Evolutionary conservation across 1,140 invertebrate species (phyloP), one percentile per base, ranked within the genome.

Genomic region (Gonioctena quinquepunctata): DNA sequence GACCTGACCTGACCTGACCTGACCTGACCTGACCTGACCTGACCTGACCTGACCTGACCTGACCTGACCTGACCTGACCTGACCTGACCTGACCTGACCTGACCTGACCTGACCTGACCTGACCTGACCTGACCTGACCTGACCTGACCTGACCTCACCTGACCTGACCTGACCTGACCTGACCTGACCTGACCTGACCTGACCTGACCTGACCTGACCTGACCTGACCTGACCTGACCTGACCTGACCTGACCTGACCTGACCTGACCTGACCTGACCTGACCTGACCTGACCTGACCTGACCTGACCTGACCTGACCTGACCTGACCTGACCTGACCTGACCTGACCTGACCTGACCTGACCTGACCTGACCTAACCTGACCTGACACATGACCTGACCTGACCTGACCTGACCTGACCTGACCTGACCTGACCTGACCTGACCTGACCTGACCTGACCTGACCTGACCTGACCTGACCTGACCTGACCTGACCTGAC

Each of bases 331-430:
- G 25, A 59, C 56, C 56, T 59, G 25, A 59, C 21, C 56, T 59
- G 25, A 59, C 56, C 21, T 59, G 25, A 7, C 56, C 56, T 59
- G 25, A 59, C 56, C 56, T 59, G 25, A 59, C 56, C 56, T 59
- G 25, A 59, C 56, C 56, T 59, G 25, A 59, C 56, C 56, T 59
- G 25, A 59, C 56, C 56, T 59, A 59, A 59, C 56, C 56, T 59
- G 25, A 59, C 7, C 56, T 59, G 25, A 59, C 56, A 16, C 25
- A 59, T 5, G n/a, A n/a, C 7, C 21, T 19, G 4, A 22, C 7
- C 21, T 19, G 25, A 59, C 56, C 56, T 59, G 25, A 59, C 56
- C 56, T 59, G 25, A 59, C 56, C 21, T 59, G 25, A 59, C 56
- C 56, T 59, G 25, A 59, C 56, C 56, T 59, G 25, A 59, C 56